Conservation (phyloP, 2,888 invertebrate species). For the Cephus rjabovi region DNA sequence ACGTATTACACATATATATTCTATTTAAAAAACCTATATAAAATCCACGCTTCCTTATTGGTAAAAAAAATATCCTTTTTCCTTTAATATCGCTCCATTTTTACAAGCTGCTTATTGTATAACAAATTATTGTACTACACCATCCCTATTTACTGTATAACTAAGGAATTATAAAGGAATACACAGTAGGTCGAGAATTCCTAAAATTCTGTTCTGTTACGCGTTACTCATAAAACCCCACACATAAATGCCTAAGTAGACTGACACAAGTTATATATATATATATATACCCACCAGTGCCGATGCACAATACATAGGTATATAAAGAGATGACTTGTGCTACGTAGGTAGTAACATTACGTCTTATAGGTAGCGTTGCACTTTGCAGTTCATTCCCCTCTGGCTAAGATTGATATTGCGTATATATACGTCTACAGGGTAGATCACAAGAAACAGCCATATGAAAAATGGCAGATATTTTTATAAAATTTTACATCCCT, state of each 20-base stretch:
- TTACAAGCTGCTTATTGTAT: no score
- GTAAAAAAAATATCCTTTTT: no score
- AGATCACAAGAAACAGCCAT: background rate
- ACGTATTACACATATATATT: background rate
- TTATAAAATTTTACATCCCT: background rate
- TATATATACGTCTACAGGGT: background rate
- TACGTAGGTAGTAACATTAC: background rate
- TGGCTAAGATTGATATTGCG: conserved; percentile 7
- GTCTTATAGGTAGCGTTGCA: background rate
- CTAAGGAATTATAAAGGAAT: conserved; percentile 36
- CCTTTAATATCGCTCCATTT: no score
- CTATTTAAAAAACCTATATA: no score
- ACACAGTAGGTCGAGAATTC: conserved; percentile 42
- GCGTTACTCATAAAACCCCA: background rate
- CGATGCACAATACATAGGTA: background rate
- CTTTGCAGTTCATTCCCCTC: conserved; percentile 18
- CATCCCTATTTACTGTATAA: background rate
- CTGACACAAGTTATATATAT: background rate
- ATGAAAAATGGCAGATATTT: background rate
- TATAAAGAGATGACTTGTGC: background rate
- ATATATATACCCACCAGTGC: background rate
- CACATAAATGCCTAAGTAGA: background rate
- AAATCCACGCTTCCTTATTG: no score
- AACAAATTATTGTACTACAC: no score
- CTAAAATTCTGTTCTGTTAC: conserved; percentile 25